A percentile compares a stretch with the other conserved stretches of the same genome.
phyloP scores from a whole-genome alignment of 2,888 invertebrate species.

The Tortrix viridana region DNA sequence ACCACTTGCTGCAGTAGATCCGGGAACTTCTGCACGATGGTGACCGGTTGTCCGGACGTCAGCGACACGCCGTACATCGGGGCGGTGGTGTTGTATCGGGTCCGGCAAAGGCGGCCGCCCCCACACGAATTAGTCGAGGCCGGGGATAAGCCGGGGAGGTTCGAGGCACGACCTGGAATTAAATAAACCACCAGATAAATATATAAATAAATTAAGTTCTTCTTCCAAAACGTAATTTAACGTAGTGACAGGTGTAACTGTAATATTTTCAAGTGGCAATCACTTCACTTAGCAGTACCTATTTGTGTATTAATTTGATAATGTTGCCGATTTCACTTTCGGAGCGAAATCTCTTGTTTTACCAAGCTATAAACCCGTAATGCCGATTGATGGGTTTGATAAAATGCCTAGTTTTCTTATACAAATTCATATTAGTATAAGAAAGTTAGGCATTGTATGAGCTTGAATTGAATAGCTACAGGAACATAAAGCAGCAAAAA shows the following conservation, averaged over 20 bases:
- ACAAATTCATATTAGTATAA: no score
- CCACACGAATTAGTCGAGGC: constrained; percentile 74
- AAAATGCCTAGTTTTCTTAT: no score
- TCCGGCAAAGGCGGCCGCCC: constrained; percentile 91
- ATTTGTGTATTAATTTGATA: not conserved
- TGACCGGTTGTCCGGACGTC: constrained; percentile 96
- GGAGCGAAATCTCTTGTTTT: no score
- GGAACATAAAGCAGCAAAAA: no score
- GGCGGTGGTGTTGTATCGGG: constrained; percentile 96
- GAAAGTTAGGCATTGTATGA: no score
- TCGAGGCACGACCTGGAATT: constrained; percentile 66
- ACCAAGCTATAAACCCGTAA: no score
- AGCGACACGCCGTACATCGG: constrained; percentile 97
- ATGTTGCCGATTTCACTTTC: not conserved
- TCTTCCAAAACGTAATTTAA: no score
- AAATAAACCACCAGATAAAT: not conserved
- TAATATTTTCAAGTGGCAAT: no score
- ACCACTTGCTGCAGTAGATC: constrained; percentile 96
- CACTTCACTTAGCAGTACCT: no score
- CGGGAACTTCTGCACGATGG: constrained; percentile 97
- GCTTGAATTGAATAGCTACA: no score
- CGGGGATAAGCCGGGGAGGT: constrained; percentile 60
- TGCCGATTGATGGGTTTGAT: no score
- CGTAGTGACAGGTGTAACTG: no score
- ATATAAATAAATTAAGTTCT: not conserved